Evolutionary conservation across 1,140 invertebrate genomes (phyloP), one percentile per base, ranked within the genome.

Genomic region (Drosophila malerkotliana): DNA sequence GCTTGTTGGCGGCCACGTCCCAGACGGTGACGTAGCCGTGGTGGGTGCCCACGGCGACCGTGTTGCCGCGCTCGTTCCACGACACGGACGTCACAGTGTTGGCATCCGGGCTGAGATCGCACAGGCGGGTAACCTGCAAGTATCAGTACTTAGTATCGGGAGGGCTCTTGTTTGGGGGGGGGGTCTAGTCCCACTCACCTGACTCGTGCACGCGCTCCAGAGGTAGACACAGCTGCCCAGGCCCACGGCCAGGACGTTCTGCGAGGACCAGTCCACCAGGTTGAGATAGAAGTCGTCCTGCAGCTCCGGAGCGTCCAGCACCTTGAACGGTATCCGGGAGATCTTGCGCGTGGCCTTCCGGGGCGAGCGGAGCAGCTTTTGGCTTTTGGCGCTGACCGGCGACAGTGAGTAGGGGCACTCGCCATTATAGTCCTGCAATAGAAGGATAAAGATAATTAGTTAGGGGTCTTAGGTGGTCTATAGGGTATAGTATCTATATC

Each of bases 241-340:
- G 0, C 99, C 99, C n/a, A 99, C 99, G 92, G 98, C 98, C 18
- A 99, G 94, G 5, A 99, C 98, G 93, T 99, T 99, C 92, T 99
- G 98, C 5, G 98, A 98, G 1, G 98, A 99, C 99, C 99, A 99
- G 92, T 99, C 99, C 5, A 99, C 99, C 60, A 99, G 93, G 93
- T 99, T 99, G 26, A 99, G 92, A 92, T 99, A 99, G 92, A 99
- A 99, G 92, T 99, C 99, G 92, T 99, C 99, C 93, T 99, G 98
- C 24, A 99, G 92, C 92, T 99, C 99, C 0, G 99, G 99, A 0
- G 99, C 99, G 92, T 99, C 99, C 8, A 99, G 93, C 1, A 99
- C 90, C 93, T 99, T 99, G 92, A 99, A 99, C 0, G 98, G 98
- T 90, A 99, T 98, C 91, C 98, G 95, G 0, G 98, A 98, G 77